Evolutionary conservation across 92 coral and sea anemone genomes (phyloP).

Genomic region (Phenganax stokvisi): DNA sequence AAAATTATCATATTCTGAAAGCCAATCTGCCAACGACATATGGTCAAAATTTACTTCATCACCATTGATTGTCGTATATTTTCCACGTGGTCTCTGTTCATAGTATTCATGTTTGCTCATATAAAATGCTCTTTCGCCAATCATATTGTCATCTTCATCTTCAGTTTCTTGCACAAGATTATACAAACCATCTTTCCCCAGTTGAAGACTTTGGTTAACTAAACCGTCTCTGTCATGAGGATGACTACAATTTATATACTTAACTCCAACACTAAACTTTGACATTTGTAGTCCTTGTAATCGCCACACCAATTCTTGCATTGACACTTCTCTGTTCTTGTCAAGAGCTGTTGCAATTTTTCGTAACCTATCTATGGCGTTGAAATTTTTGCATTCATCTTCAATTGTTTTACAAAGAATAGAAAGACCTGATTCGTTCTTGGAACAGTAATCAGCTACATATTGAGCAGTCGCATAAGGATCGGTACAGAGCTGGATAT

Average conservation of each 20-base stretch:
- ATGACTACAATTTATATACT: slow-evolving; percentile 8
- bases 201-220: slow-evolving; percentile 3
- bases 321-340: slow-evolving; percentile 19
- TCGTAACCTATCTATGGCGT: neutral
- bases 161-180: neutral
- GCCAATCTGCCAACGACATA: slow-evolving; percentile 12
- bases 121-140: slow-evolving; percentile 1
- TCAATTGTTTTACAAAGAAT: neutral
- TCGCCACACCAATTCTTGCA: slow-evolving; percentile 14
- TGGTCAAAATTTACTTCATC: neutral
- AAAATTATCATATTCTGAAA: slow-evolving; percentile 1
- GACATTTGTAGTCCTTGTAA: slow-evolving; percentile 26
- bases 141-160: neutral
- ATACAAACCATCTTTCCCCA: slow-evolving; percentile 5
- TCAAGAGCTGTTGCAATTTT: slow-evolving; percentile 20
- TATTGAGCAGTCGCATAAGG: slow-evolving; percentile 10
- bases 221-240: slow-evolving; percentile 19
- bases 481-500: slow-evolving; percentile 9
- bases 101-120: slow-evolving; percentile 25
- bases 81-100: slow-evolving; percentile 8
- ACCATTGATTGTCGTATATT: neutral
- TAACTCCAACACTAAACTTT: slow-evolving; percentile 15
- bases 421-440: neutral
- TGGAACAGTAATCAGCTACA: slow-evolving; percentile 4
- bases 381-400: slow-evolving; percentile 6